These are phyloP conservation scores for Lepus timidus DNA, from an alignment of 2,113 vertebrate species.

Conservation along the genomic window DNA sequence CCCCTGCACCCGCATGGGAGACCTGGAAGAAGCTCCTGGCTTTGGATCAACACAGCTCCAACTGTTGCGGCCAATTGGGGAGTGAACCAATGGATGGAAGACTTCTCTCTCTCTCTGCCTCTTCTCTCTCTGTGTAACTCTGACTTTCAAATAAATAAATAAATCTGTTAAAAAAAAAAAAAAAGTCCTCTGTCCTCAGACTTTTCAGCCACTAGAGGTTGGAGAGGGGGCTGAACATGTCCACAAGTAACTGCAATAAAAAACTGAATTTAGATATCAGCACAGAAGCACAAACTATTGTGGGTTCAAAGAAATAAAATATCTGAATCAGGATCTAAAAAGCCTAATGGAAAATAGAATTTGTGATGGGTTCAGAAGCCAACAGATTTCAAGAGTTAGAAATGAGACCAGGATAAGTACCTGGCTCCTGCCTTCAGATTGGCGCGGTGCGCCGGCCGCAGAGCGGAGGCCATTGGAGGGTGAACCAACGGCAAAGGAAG, in stretches of 20 bases:
- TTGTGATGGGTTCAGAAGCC: constrained; percentile 27
- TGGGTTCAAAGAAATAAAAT: not conserved
- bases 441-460: too few species aligned
- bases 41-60: too few species aligned
- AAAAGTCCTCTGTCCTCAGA: not conserved
- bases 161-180: not conserved
- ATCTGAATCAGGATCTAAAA: not conserved
- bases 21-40: too few species aligned
- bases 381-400: constrained; percentile 28
- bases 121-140: too few species aligned
- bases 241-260: not conserved
- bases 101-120: too few species aligned
- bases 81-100: too few species aligned
- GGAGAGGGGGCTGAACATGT: not conserved
- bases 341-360: not conserved
- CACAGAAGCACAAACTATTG: not conserved
- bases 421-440: too few species aligned
- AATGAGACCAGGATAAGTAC: not conserved
- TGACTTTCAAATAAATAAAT: too few species aligned
- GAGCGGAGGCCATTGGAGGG: too few species aligned
- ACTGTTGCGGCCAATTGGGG: too few species aligned
- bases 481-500: too few species aligned
- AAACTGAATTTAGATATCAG: constrained; percentile 14
- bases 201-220: not conserved
- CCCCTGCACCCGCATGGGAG: too few species aligned